Evolutionary conservation across 2,888 invertebrate species (phyloP), one percentile per base, ranked within the genome.

Genomic region (Psococerastis gibbosa): DNA sequence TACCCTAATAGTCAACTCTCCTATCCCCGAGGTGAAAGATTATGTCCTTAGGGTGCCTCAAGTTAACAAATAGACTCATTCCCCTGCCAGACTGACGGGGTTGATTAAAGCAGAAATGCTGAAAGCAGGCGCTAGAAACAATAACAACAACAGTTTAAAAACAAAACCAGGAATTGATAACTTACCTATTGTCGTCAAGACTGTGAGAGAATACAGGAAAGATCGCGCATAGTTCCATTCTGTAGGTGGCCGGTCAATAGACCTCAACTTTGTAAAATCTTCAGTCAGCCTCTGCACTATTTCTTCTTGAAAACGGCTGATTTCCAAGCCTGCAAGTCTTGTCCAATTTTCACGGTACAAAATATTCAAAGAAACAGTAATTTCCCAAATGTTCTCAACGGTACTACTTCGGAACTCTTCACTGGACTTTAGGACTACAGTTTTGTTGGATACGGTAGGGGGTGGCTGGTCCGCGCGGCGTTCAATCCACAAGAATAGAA

Each of bases 181-280:
- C 78, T 77, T 61, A 85, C 85, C 85, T 59, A 85, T 83, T 48
- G 85, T 92, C 42, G 91, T 92, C 54, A 94, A 71, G 50, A 94
- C 88, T 31, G 92, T 92, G 52, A 94, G 71, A 17, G 91, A 91
- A 65, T 92, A 94, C 54, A 94, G 75, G 65, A 94, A 92, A 44
- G 92, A 87, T 56, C 80, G 75, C 44, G 85, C 83, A 60, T 85
- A 78, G 60, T 80, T 84, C 85, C 85, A 87, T 60, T 85, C 83
- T 59, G 51, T 42, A 34, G 41, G 33, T 11, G 55, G 49, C 5
- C 33, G 11, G 27, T 31, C 20, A 43, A 11, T 31, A 34, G 20
- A 31, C 15, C 16, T 22, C 17, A 32, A 18, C 16, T 20, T 5
- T 68, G 54, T 71, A 69, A 82, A 73, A 64, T 84, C 82, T 53